A percentile compares a stretch with the other conserved stretches of the same genome.
Conservation (phyloP, 2,113 vertebrate species). For the Syngnathus floridae region DNA sequence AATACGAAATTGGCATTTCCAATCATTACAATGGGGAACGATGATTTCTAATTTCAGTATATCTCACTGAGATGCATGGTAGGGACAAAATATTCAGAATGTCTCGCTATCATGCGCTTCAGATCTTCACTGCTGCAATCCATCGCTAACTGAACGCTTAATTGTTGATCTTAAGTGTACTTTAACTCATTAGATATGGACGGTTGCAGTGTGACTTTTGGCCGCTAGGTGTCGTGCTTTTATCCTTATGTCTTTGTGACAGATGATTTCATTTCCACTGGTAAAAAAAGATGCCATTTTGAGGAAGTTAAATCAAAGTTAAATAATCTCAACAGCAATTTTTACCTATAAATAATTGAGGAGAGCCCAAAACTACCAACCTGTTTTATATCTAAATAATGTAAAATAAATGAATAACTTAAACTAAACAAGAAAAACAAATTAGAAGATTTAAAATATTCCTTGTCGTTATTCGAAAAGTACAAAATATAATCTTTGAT, state of each 20-base stretch:
- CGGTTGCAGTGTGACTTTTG: neutral
- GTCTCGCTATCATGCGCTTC: neutral
- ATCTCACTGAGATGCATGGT: neutral
- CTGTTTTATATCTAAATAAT: no score
- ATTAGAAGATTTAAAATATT: no score
- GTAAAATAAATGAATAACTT: no score
- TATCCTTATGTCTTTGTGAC: neutral
- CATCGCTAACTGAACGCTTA: neutral
- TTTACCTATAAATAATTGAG: no score
- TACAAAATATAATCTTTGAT: no score
- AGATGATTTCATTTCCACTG: neutral
- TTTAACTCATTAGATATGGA: neutral
- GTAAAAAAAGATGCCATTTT: neutral
- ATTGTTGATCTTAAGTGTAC: neutral
- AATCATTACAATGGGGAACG: neutral
- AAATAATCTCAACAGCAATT: no score
- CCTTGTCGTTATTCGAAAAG: no score
- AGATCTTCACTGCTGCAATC: neutral
- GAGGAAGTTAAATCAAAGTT: neutral
- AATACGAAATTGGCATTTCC: neutral
- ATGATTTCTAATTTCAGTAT: neutral
- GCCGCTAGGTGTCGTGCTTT: slow-evolving; percentile 51
- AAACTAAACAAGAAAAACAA: no score
- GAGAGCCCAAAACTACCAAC: no score
- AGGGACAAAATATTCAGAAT: neutral